phyloP scores from a whole-genome alignment of 1,140 invertebrate genomes.

The Aphelinus atriplicis region DNA sequence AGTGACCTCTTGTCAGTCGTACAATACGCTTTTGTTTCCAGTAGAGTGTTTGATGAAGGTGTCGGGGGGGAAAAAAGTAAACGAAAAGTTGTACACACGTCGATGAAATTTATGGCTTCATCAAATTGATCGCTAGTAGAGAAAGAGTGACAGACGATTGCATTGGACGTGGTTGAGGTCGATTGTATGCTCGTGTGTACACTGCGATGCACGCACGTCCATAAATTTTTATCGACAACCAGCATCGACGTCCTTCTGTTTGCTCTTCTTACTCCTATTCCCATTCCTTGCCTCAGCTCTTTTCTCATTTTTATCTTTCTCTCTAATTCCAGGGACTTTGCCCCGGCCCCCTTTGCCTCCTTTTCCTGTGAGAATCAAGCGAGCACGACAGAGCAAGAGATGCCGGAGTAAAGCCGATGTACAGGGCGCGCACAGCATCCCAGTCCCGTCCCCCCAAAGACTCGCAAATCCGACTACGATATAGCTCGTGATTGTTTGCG shows the following conservation, averaged over 20 bases:
- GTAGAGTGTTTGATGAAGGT: background rate
- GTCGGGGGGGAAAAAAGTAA: background rate
- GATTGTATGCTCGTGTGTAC: no score
- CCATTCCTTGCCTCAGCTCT: no score
- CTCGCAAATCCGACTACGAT: slow-evolving; percentile 1
- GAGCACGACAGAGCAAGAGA: background rate
- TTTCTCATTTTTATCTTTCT: background rate
- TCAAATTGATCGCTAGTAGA: slow-evolving; percentile 24
- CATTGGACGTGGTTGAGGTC: background rate
- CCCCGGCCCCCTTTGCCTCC: background rate
- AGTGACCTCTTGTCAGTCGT: background rate
- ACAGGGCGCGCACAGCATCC: slow-evolving; percentile 9
- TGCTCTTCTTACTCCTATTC: no score
- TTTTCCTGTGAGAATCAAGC: slow-evolving; percentile 14
- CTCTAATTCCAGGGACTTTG: background rate
- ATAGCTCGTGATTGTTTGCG: slow-evolving; percentile 1
- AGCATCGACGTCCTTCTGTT: no score
- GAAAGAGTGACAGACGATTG: background rate
- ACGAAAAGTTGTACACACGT: background rate
- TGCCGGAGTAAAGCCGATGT: background rate
- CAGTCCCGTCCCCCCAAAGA: background rate
- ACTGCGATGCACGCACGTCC: no score
- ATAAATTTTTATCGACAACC: no score
- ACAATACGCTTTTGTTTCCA: slow-evolving; percentile 14
- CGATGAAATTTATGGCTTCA: slow-evolving; percentile 34